These are phyloP conservation scores for Apodemia hepburni DNA, from an alignment of 2,888 invertebrate genomes.

Conservation along the genomic window DNA sequence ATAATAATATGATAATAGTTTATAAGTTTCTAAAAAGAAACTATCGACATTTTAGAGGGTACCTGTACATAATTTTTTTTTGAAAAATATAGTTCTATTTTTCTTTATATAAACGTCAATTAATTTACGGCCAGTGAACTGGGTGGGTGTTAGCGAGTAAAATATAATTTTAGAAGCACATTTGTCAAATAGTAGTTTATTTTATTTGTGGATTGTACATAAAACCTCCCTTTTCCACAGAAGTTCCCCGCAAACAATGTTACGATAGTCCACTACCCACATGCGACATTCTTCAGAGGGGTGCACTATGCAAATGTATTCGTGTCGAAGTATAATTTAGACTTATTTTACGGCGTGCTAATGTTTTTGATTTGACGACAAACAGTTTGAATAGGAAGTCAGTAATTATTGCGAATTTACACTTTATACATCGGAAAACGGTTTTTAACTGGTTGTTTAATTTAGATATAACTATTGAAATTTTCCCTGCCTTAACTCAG, in stretches of 20 bases:
- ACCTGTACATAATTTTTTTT: too few species aligned
- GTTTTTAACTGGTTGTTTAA: neutral
- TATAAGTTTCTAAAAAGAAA: too few species aligned
- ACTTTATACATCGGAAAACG: neutral
- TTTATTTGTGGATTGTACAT: neutral
- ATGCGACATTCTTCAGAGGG: conserved; percentile 51
- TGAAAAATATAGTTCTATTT: too few species aligned
- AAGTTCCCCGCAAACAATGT: conserved; percentile 8
- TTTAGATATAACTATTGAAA: neutral
- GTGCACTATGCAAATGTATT: conserved; percentile 51
- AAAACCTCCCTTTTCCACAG: conserved; percentile 1
- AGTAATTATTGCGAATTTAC: conserved; percentile 6
- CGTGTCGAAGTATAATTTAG: conserved; percentile 30
- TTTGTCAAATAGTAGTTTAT: neutral
- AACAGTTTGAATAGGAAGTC: conserved; percentile 5
- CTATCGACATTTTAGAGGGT: too few species aligned
- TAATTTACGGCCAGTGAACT: too few species aligned
- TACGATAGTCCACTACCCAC: conserved; percentile 1
- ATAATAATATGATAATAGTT: too few species aligned
- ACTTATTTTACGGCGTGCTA: conserved; percentile 34
- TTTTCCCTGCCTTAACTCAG: too few species aligned
- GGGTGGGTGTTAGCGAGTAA: too few species aligned
- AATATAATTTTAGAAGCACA: neutral
- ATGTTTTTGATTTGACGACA: conserved; percentile 21
- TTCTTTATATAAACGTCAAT: too few species aligned